Percentiles rank a stretch among this genome's conserved stretches.
Conservation (phyloP, 1,140 invertebrate genomes). For the Varroa destructor region DNA sequence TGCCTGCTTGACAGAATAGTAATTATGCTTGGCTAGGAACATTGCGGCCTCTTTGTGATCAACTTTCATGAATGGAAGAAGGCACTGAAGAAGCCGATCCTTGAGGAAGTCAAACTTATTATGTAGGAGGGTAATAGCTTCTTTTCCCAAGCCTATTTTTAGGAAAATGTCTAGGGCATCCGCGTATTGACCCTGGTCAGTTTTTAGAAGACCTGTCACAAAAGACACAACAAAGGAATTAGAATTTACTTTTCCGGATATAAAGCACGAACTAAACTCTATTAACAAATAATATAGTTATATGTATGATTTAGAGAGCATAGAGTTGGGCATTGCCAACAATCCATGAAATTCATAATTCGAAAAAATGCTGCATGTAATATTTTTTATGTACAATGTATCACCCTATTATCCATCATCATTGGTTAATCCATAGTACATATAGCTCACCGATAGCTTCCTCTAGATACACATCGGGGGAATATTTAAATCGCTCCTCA, state of each 20-base stretch:
- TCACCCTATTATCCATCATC: too few species aligned
- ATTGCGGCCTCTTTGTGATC: constrained; percentile 22
- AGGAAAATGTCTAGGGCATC: constrained; percentile 16
- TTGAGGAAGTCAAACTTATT: constrained; percentile 9
- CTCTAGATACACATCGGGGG: not conserved
- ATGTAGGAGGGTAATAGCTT: not conserved
- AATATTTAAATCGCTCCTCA: constrained; percentile 15
- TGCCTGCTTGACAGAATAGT: constrained; percentile 9
- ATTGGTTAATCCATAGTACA: too few species aligned
- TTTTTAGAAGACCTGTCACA: not conserved
- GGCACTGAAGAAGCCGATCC: constrained; percentile 1
- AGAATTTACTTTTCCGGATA: too few species aligned
- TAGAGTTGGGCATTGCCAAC: too few species aligned
- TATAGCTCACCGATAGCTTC: constrained; percentile 1
- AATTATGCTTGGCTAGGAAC: constrained; percentile 17
- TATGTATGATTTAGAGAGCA: not conserved
- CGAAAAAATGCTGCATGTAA: too few species aligned
- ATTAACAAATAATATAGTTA: too few species aligned
- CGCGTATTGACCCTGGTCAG: not conserved
- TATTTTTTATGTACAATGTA: too few species aligned
- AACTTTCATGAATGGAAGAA: not conserved
- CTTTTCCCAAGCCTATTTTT: not conserved
- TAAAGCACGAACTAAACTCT: too few species aligned
- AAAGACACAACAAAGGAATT: too few species aligned
- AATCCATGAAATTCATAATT: too few species aligned